Percentiles rank a stretch among this genome's conserved stretches.
These are phyloP conservation scores for Lucifuga dentata DNA, from an alignment of 2,113 vertebrate genomes.

Conservation along the genomic window DNA sequence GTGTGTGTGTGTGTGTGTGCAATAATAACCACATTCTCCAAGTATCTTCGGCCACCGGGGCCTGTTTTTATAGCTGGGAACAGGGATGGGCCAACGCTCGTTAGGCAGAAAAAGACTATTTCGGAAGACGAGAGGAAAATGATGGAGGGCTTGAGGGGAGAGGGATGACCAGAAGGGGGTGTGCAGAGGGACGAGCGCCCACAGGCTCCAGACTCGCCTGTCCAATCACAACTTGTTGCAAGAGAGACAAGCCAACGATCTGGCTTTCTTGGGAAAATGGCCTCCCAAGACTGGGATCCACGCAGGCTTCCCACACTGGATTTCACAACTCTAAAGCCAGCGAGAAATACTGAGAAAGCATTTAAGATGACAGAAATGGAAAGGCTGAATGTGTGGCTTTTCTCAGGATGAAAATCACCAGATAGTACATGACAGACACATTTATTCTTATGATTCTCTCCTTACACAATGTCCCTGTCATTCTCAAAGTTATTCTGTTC, in stretches of 20 bases:
- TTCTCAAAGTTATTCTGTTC: background rate
- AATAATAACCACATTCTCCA: conserved; percentile 87
- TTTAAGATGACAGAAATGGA: conserved; percentile 24
- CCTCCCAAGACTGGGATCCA: conserved; percentile 43
- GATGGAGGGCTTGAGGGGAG: conserved; percentile 58
- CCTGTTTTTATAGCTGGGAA: conserved; percentile 87
- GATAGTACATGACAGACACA: background rate
- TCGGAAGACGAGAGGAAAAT: conserved; percentile 72
- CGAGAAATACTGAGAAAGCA: conserved; percentile 26
- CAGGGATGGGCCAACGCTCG: conserved; percentile 79
- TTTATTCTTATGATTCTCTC: background rate
- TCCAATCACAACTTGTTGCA: conserved; percentile 40
- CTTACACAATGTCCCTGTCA: background rate
- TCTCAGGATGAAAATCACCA: conserved; percentile 2
- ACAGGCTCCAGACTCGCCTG: conserved; percentile 27
- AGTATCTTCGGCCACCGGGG: conserved; percentile 83
- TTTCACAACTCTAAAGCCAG: conserved; percentile 52
- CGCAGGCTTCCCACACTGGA: conserved; percentile 38
- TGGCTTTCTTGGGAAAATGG: conserved; percentile 51
- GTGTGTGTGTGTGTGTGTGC: conserved; percentile 64
- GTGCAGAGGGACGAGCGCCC: conserved; percentile 50
- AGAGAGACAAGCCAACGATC: conserved; percentile 51
- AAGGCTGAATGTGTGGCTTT: background rate
- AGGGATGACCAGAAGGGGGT: conserved; percentile 66
- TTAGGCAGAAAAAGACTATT: conserved; percentile 78